Percentiles rank a stretch among this genome's conserved stretches.
These are phyloP conservation scores for Junonia oenone DNA, from an alignment of 2,888 invertebrate genomes.

Conservation along the genomic window DNA sequence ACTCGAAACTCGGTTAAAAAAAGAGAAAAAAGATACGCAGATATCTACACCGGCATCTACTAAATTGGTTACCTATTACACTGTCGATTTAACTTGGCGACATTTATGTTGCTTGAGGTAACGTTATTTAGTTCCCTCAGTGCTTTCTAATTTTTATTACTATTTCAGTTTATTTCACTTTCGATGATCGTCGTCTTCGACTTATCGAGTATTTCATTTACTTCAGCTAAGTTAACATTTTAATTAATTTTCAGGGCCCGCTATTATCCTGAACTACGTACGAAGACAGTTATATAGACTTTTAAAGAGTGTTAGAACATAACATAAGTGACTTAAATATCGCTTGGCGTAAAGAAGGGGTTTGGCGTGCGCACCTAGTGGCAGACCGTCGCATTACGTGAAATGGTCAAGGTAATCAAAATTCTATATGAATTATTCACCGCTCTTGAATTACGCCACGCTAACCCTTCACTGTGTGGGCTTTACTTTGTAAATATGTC, in stretches of 20 bases:
- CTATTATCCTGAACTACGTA: conserved; percentile 67
- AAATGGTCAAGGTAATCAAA: conserved; percentile 78
- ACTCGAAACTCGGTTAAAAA: conserved; percentile 64
- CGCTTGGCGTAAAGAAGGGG: conserved; percentile 48
- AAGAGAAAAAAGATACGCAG: conserved; percentile 47
- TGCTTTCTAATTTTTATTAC: neutral
- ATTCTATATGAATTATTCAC: conserved; percentile 67
- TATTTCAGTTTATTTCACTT: too few species aligned
- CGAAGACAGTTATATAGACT: conserved; percentile 61
- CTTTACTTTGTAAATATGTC: conserved; percentile 70
- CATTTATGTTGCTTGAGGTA: conserved; percentile 33
- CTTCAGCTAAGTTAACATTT: conserved; percentile 25
- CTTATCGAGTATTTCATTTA: conserved; percentile 3
- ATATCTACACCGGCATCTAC: conserved; percentile 55
- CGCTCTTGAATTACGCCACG: conserved; percentile 60
- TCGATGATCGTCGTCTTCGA: conserved; percentile 3
- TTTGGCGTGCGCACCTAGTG: conserved; percentile 49
- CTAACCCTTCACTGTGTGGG: conserved; percentile 70
- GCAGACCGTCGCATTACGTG: conserved; percentile 64
- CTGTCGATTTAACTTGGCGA: conserved; percentile 55
- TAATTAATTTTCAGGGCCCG: conserved; percentile 69
- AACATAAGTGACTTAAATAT: conserved; percentile 55
- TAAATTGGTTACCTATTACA: conserved; percentile 71
- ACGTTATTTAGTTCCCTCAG: neutral
- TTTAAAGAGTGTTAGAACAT: conserved; percentile 39